These are phyloP conservation scores for Solea solea DNA, from an alignment of 2,113 vertebrate genomes.

Conservation along the genomic window DNA sequence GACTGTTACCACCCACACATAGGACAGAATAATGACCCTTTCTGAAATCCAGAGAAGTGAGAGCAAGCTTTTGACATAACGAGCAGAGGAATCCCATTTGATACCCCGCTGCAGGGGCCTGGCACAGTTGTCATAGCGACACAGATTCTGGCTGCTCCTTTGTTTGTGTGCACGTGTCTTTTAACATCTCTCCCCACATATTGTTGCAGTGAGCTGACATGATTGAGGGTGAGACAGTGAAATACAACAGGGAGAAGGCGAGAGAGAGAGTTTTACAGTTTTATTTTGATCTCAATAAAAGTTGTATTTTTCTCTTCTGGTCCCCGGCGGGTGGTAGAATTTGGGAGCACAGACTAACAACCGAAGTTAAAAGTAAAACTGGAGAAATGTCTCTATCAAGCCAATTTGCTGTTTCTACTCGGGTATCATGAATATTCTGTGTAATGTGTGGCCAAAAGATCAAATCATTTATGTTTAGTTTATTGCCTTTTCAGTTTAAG, in stretches of 20 bases:
- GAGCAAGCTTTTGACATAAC: constrained; percentile 54
- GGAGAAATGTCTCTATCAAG: neutral
- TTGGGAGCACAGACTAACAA: neutral
- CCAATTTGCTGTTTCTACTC: neutral
- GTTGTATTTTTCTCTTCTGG: neutral
- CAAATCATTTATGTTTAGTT: neutral
- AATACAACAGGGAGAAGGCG: neutral
- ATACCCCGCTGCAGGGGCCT: constrained; percentile 39
- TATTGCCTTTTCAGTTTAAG: no score
- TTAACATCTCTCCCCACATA: constrained; percentile 14
- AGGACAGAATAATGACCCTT: constrained; percentile 42
- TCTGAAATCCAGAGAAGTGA: constrained; percentile 6
- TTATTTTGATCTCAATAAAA: neutral
- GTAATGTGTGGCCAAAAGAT: neutral
- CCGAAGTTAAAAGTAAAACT: neutral
- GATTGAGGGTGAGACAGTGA: constrained; percentile 5
- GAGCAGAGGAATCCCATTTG: constrained; percentile 57
- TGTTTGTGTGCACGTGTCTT: constrained; percentile 3
- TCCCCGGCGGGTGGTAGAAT: no score
- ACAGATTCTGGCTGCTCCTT: constrained; percentile 27
- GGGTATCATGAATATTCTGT: neutral
- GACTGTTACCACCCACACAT: constrained; percentile 8
- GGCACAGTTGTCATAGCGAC: constrained; percentile 77
- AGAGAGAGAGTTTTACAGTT: neutral
- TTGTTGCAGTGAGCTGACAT: constrained; percentile 18